Evolutionary conservation across 2,888 invertebrate genomes (phyloP).

Genomic region (Oscheius sp.): DNA sequence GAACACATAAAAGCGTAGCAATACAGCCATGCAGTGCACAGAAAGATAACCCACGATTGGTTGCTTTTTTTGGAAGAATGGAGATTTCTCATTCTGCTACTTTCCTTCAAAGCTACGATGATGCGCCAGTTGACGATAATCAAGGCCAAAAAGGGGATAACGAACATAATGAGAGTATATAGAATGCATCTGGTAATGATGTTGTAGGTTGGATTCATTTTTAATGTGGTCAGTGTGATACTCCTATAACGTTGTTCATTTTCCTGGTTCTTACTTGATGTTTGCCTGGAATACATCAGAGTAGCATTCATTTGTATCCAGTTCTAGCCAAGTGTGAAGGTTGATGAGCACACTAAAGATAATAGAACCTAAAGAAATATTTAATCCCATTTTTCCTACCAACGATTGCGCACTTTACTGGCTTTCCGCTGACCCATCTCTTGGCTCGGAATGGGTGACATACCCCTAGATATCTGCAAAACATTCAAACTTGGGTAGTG

Average conservation of each 20-base stretch:
- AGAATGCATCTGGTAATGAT: constrained; percentile 47
- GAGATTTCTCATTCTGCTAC: constrained; percentile 56
- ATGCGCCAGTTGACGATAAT: constrained; percentile 68
- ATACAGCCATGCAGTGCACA: not conserved
- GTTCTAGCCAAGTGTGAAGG: constrained; percentile 67
- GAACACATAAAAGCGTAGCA: not conserved
- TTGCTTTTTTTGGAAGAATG: constrained; percentile 50
- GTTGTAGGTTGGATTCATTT: constrained; percentile 41
- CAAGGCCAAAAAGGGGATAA: constrained; percentile 64
- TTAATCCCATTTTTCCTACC: constrained; percentile 22
- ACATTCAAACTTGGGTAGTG: not conserved
- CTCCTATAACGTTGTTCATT: constrained; percentile 32
- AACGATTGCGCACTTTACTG: constrained; percentile 52
- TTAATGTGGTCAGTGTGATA: constrained; percentile 52
- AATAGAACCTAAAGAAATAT: constrained; percentile 51
- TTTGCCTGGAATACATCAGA: constrained; percentile 52
- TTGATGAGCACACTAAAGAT: constrained; percentile 65
- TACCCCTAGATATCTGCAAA: constrained; percentile 47
- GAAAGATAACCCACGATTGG: constrained; percentile 46
- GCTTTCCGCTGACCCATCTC: constrained; percentile 65
- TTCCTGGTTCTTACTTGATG: constrained; percentile 28
- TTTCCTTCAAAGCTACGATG: constrained; percentile 59
- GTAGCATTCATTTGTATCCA: constrained; percentile 55
- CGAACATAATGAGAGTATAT: constrained; percentile 67
- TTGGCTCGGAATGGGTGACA: constrained; percentile 65